phyloP scores from a whole-genome alignment of 2,888 invertebrate species.

The Drosophila mulleri region DNA sequence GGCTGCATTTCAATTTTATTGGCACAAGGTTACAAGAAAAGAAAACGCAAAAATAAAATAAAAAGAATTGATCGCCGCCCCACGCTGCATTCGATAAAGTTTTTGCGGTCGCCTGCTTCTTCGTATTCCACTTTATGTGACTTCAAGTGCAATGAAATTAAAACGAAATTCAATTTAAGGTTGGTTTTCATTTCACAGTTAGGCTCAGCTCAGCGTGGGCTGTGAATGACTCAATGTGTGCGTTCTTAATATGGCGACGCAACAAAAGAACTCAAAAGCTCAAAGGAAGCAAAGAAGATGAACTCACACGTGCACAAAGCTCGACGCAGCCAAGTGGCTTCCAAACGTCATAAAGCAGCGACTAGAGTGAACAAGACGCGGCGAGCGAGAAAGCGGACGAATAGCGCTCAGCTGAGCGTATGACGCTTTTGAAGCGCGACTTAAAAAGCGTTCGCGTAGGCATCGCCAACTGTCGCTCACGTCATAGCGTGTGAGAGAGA shows the following conservation, averaged over 20 bases:
- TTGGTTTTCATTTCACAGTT: slow-evolving; percentile 43
- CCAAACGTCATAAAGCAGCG: slow-evolving; percentile 42
- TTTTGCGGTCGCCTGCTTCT: slow-evolving; percentile 33
- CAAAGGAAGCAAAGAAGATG: slow-evolving; percentile 28
- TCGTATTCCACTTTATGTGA: slow-evolving; percentile 8
- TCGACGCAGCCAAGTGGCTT: slow-evolving; percentile 22
- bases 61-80: slow-evolving; percentile 9
- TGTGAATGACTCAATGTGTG: slow-evolving; percentile 33
- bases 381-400: slow-evolving; percentile 20
- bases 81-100: slow-evolving; percentile 54
- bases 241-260: slow-evolving; percentile 31
- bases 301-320: slow-evolving; percentile 59
- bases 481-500: slow-evolving; percentile 54
- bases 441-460: slow-evolving; percentile 55
- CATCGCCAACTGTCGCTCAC: slow-evolving; percentile 53
- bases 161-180: slow-evolving; percentile 41
- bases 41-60: background rate
- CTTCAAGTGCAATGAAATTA: slow-evolving; percentile 40
- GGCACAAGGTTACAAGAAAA: slow-evolving; percentile 60
- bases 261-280: slow-evolving; percentile 17
- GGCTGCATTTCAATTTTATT: slow-evolving; percentile 62
- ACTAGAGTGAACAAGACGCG: slow-evolving; percentile 18
- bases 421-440: slow-evolving; percentile 67
- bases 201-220: slow-evolving; percentile 34
- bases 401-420: slow-evolving; percentile 64